phyloP scores from a whole-genome alignment of 1,140 invertebrate species.

The Babylonia areolata region DNA sequence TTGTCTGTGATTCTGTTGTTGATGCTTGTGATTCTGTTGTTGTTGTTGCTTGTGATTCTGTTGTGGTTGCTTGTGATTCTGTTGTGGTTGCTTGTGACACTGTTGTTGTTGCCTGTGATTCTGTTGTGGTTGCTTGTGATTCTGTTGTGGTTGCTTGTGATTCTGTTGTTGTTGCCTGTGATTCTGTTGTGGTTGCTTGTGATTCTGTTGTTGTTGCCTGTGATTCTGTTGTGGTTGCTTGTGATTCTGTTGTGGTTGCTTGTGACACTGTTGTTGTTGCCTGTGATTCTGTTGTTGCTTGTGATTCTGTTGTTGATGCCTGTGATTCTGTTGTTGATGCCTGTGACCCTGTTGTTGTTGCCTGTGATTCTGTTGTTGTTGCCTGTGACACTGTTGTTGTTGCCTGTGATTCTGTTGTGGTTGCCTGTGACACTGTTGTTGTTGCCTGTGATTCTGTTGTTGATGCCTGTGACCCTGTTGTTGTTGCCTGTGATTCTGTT shows the following conservation, averaged over 20 bases:
- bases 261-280: background rate
- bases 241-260: background rate
- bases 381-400: slow-evolving; percentile 3
- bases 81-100: background rate
- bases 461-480: background rate
- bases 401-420: slow-evolving; percentile 9
- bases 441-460: background rate
- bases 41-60: background rate
- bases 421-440: background rate
- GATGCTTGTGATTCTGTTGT: background rate
- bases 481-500: background rate
- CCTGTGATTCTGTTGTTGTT: background rate
- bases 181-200: background rate
- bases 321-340: background rate
- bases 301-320: background rate
- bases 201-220: background rate
- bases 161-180: no score
- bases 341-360: background rate
- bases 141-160: background rate
- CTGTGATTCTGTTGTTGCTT: background rate
- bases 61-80: background rate
- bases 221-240: background rate
- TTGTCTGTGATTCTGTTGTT: background rate
- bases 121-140: background rate
- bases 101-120: background rate